Evolutionary conservation across 2,797 vertebrate genomes (phyloP), one percentile per base, ranked within the genome.

Genomic region (Astyanax mexicanus): DNA sequence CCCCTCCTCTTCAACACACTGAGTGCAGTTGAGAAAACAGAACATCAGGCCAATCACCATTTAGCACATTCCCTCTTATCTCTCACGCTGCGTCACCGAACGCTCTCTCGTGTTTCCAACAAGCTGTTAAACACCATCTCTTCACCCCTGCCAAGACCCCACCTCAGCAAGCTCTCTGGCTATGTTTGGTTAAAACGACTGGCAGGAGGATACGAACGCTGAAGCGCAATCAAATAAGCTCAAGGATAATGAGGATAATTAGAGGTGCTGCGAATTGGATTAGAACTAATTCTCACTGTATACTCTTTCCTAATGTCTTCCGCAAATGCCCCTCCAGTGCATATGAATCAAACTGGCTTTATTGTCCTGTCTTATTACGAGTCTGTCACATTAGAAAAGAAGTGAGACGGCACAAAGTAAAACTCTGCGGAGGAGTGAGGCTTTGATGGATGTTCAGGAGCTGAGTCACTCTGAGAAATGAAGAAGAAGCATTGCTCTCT

Each of bases 81-180:
- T 54, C 72, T 74, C 69, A 72, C 70, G 38, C 81, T 79, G 74
- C 25, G 77, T 58, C 78, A 61, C 72, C 80, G 77, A 82, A 68
- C 37, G 27, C 60, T 38, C 77, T 75, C 74, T 72, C 35, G 2
- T 51, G 67, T 61, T 73, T 77, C 57, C 78, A 84, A 79, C 80
- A 84, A 84, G 74, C 83, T 81, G 83, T 72, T 84, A 84, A 84
- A 84, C 77, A 75, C 69, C 45, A 44, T 72, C 77, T 68, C 74
- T 52, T 27, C 65, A 65, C 75, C 61, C 80, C 77, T 49, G 55
- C 15, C 0, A 67, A 80, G 73, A 75, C 27, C 77, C 75, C 71
- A 77, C 83, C 72, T 80, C 81, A 83, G 70, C 78, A 69, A 32
- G 62, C 61, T 58, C 65, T 1, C 19, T 54, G 64, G 35, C 45